Percentiles rank a stretch among this genome's conserved stretches.
These are phyloP conservation scores for Hydrochoerus hydrochaeris DNA, from an alignment of 2,113 vertebrate species.

Conservation along the genomic window DNA sequence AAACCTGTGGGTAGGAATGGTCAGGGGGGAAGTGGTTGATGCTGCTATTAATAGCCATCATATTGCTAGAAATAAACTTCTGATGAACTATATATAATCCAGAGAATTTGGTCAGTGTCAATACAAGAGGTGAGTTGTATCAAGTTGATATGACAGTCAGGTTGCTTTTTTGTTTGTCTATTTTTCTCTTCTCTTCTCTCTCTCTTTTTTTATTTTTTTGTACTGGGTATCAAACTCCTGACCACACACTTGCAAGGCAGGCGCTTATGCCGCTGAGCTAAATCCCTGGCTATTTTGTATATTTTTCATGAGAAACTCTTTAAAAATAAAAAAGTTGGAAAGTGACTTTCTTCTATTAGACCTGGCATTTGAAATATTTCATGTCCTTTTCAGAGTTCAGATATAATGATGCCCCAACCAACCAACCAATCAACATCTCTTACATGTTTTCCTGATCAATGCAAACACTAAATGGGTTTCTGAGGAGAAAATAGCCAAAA, in stretches of 20 bases:
- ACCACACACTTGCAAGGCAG: too few relatives aligned
- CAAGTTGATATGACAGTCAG: background rate
- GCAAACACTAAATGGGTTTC: background rate
- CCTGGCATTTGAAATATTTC: background rate
- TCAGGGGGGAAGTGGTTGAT: background rate
- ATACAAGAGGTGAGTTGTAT: background rate
- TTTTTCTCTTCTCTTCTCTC: too few relatives aligned
- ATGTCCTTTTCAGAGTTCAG: conserved; percentile 28
- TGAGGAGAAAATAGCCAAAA: background rate
- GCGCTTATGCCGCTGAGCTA: too few relatives aligned
- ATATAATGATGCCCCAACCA: background rate
- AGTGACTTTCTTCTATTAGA: background rate
- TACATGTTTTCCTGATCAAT: background rate
- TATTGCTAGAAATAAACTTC: background rate
- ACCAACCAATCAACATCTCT: background rate
- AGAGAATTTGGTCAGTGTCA: background rate
- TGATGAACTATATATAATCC: background rate
- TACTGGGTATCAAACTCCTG: too few relatives aligned
- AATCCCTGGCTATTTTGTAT: too few relatives aligned
- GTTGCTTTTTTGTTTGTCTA: background rate
- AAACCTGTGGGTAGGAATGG: background rate
- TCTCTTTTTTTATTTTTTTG: too few relatives aligned
- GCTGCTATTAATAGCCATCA: background rate
- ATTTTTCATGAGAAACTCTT: conserved; percentile 15
- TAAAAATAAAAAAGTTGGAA: background rate